phyloP scores from a whole-genome alignment of 2,797 vertebrate species.

The Eidolon dupreanum region DNA sequence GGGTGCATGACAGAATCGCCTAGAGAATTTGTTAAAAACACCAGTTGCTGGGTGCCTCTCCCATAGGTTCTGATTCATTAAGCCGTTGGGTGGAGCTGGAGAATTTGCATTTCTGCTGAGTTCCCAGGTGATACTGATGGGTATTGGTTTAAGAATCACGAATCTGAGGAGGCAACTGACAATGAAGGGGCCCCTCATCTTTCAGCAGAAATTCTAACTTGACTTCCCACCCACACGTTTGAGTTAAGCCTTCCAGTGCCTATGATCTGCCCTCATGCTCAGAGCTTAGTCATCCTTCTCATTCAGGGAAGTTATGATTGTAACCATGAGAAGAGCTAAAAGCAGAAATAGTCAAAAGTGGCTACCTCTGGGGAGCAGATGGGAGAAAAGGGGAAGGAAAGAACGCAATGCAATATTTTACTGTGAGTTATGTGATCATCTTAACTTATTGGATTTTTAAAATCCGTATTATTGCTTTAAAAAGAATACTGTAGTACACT shows the following conservation, averaged over 20 bases:
- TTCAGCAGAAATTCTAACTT: neutral
- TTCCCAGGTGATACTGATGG: neutral
- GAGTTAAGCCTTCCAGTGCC: neutral
- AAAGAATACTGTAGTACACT: neutral
- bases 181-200: neutral
- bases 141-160: neutral
- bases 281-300: constrained; percentile 46
- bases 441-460: neutral
- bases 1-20: neutral
- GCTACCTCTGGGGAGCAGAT: neutral
- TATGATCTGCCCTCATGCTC: neutral
- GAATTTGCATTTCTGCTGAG: neutral
- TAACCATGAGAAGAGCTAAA: constrained; percentile 19
- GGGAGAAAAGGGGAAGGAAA: neutral
- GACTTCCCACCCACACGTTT: constrained; percentile 55
- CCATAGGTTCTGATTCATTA: neutral
- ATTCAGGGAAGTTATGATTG: neutral
- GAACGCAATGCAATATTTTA: neutral
- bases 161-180: neutral
- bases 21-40: neutral
- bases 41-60: neutral
- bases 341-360: constrained; percentile 36
- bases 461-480: neutral
- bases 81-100: neutral
- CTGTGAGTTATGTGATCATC: neutral